Evolutionary conservation across 2,888 invertebrate genomes (phyloP).

Genomic region (Agrotis clavis): DNA sequence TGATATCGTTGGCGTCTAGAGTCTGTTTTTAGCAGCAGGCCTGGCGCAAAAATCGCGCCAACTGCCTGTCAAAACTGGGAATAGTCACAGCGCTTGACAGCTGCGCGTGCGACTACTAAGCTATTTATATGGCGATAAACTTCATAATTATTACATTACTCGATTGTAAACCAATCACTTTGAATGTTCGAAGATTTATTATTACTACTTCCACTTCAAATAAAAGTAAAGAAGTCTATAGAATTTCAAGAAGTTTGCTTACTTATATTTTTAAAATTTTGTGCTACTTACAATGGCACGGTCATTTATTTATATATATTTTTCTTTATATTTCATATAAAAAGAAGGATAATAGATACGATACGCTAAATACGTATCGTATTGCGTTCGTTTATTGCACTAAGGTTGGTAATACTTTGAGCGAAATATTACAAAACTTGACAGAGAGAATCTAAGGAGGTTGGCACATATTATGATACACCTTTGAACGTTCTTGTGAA

Average conservation of each 20-base stretch:
- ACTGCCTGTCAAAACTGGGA: background rate
- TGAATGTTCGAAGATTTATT: constrained; percentile 44
- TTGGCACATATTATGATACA: constrained; percentile 10
- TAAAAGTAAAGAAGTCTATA: constrained; percentile 37
- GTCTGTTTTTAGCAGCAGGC: background rate
- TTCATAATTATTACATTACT: constrained; percentile 13
- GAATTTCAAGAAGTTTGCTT: constrained; percentile 27
- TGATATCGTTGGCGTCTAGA: background rate
- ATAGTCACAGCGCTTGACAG: background rate
- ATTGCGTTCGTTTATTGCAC: constrained; percentile 26
- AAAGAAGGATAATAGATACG: constrained; percentile 10
- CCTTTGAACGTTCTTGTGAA: no score
- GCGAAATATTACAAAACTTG: constrained; percentile 19
- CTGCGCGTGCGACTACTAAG: constrained; percentile 11
- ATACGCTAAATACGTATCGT: constrained; percentile 21
- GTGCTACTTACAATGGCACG: constrained; percentile 52
- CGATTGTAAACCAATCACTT: constrained; percentile 9
- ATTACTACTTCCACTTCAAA: constrained; percentile 43
- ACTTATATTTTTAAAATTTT: constrained; percentile 31
- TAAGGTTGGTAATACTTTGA: constrained; percentile 22
- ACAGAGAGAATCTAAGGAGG: constrained; percentile 7
- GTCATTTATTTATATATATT: constrained; percentile 30
- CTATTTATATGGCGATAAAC: constrained; percentile 21
- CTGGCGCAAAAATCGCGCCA: constrained; percentile 4
- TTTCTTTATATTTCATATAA: constrained; percentile 2